phyloP scores from a whole-genome alignment of 2,113 vertebrate genomes.

The Gasterosteus aculeatus region DNA sequence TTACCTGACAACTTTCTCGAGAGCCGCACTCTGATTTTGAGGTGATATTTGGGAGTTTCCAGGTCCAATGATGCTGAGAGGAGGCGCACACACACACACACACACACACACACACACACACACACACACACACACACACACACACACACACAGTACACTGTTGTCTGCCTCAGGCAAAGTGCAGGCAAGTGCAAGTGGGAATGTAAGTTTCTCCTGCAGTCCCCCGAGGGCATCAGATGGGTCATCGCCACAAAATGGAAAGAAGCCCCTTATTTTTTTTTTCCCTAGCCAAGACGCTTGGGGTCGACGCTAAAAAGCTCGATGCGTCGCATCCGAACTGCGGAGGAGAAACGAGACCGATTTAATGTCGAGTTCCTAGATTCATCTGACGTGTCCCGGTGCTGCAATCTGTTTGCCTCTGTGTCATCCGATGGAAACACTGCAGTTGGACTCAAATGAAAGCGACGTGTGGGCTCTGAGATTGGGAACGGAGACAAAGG shows the following conservation, averaged over 20 bases:
- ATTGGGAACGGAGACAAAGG: slow-evolving; percentile 55
- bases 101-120: too few species aligned
- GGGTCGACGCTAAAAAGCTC: slow-evolving; percentile 60
- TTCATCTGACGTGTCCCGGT: slow-evolving; percentile 63
- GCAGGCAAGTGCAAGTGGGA: slow-evolving; percentile 57
- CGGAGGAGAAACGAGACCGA: slow-evolving; percentile 53
- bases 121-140: too few species aligned
- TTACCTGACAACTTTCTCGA: slow-evolving; percentile 14
- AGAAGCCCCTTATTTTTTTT: slow-evolving; percentile 7
- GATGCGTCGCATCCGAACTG: slow-evolving; percentile 60
- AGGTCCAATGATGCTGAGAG: slow-evolving; percentile 42
- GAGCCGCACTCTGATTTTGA: slow-evolving; percentile 16
- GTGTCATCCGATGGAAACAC: slow-evolving; percentile 61
- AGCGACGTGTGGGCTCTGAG: slow-evolving; percentile 41
- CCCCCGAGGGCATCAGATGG: slow-evolving; percentile 47
- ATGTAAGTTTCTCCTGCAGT: slow-evolving; percentile 47
- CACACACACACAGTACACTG: slow-evolving; percentile 14
- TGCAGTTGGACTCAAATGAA: slow-evolving; percentile 42
- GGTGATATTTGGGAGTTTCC: slow-evolving; percentile 47
- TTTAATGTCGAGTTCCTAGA: slow-evolving; percentile 70
- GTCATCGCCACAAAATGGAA: slow-evolving; percentile 45
- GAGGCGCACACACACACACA: background rate
- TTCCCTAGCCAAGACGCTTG: slow-evolving; percentile 27
- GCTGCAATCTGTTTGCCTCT: slow-evolving; percentile 51
- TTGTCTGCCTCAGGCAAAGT: slow-evolving; percentile 49